These are phyloP conservation scores for Malacoraja senta DNA, from an alignment of 2,797 vertebrate genomes.

Conservation along the genomic window DNA sequence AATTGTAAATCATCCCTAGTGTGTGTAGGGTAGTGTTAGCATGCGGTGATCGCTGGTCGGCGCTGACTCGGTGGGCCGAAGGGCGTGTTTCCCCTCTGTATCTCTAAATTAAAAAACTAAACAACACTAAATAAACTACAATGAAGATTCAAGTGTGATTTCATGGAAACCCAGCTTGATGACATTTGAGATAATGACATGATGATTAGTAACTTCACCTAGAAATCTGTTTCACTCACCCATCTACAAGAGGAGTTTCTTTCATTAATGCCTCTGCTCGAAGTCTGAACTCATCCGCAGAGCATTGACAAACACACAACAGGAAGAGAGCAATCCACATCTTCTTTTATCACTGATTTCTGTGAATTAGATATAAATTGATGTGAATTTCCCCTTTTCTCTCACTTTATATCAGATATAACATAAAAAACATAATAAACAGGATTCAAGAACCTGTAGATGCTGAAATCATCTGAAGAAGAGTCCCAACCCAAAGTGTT, in stretches of 20 bases:
- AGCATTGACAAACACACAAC: constrained; percentile 45
- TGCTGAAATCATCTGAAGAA: no score
- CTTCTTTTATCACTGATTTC: neutral
- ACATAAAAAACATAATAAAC: no score
- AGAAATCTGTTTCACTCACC: constrained; percentile 50
- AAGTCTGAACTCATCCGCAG: constrained; percentile 39
- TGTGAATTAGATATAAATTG: neutral
- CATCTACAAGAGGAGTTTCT: constrained; percentile 49
- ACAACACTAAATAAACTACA: no score
- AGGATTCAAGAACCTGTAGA: no score
- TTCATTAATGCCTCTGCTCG: constrained; percentile 51
- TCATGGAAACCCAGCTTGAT: neutral
- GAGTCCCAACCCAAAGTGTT: no score
- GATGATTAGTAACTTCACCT: neutral
- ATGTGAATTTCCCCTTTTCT: neutral
- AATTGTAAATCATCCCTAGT: no score
- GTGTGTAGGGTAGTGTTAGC: no score
- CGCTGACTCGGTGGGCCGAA: no score
- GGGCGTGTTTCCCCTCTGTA: no score
- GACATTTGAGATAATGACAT: neutral
- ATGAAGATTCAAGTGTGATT: neutral
- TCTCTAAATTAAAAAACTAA: no score
- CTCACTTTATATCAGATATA: neutral
- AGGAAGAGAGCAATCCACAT: constrained; percentile 36
- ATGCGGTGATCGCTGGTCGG: no score